These are phyloP conservation scores for Microchrysa polita DNA, from an alignment of 2,888 invertebrate genomes.

Conservation along the genomic window DNA sequence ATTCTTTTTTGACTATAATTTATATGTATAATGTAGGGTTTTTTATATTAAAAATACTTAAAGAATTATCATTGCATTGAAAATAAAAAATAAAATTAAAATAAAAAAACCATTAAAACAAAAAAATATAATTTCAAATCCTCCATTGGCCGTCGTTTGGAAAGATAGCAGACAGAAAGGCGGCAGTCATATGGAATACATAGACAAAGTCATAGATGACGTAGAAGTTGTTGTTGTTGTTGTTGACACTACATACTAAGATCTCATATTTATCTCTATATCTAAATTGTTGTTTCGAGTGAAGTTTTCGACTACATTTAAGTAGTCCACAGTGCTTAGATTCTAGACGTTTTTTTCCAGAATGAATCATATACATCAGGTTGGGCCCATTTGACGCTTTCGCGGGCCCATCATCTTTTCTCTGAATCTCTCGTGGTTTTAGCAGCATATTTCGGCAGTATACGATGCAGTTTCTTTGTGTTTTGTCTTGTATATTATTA, in stretches of 20 bases:
- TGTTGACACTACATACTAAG: background rate
- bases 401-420: background rate
- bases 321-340: slow-evolving; percentile 55
- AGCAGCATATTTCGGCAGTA: slow-evolving; percentile 27
- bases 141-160: slow-evolving; percentile 62
- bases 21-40: slow-evolving; percentile 6
- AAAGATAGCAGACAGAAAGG: slow-evolving; percentile 36
- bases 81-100: too few species aligned
- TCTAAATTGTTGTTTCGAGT: slow-evolving; percentile 50
- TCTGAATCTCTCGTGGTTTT: background rate
- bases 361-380: background rate
- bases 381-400: background rate
- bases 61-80: slow-evolving; percentile 16
- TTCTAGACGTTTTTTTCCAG: slow-evolving; percentile 43
- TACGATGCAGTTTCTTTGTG: slow-evolving; percentile 17
- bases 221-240: background rate
- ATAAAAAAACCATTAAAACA: slow-evolving; percentile 21
- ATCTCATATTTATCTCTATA: slow-evolving; percentile 18
- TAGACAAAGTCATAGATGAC: slow-evolving; percentile 28
- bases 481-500: slow-evolving; percentile 11
- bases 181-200: slow-evolving; percentile 13
- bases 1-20: slow-evolving; percentile 43
- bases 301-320: slow-evolving; percentile 53
- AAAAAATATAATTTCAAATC: slow-evolving; percentile 56
- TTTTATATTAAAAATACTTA: slow-evolving; percentile 35